Evolutionary conservation across 2,113 vertebrate species (phyloP).

Genomic region (Pogonocichla stellata): DNA sequence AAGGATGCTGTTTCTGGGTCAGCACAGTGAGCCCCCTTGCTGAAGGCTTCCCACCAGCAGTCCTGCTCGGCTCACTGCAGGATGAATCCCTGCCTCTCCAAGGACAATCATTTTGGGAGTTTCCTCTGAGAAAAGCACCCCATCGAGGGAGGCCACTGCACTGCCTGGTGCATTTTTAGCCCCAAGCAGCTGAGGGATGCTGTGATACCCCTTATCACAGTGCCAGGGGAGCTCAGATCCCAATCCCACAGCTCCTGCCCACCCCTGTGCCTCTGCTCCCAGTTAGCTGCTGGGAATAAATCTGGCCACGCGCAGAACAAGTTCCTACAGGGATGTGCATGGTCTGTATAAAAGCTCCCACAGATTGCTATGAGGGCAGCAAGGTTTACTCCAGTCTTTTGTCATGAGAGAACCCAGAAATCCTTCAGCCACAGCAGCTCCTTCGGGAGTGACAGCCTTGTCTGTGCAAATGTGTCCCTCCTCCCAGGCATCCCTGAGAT

Average conservation of each 20-base stretch:
- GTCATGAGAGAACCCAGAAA: not conserved
- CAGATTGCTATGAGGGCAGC: not conserved
- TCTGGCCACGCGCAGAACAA: accelerated
- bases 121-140: not conserved
- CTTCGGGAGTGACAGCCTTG: not conserved
- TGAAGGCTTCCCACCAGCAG: not conserved
- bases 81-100: not conserved
- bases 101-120: not conserved
- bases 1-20: not conserved
- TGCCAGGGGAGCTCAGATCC: not conserved
- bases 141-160: not conserved
- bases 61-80: not conserved
- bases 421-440: not conserved
- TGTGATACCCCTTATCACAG: not conserved
- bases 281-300: not conserved
- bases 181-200: not conserved
- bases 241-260: not conserved
- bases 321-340: not conserved
- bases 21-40: not conserved
- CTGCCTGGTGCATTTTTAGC: not conserved
- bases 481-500: not conserved
- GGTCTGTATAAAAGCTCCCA: not conserved
- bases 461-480: not conserved
- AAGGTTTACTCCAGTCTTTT: not conserved
- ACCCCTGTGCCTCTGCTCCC: not conserved